Base-by-base conservation (phyloP, 2,113 vertebrate genomes). In the Bagarius yarrelli region DNA sequence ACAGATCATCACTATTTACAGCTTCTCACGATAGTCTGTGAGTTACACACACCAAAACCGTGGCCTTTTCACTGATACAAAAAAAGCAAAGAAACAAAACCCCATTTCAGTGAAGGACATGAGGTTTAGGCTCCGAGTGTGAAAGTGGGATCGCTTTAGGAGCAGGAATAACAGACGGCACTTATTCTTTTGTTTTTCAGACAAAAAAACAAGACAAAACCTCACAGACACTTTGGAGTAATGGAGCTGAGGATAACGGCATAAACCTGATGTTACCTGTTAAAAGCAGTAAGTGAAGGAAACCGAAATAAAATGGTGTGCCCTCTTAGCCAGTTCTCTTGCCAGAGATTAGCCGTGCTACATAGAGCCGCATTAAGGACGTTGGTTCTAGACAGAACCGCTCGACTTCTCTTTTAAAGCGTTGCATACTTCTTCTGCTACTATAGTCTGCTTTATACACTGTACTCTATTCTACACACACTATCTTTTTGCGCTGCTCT, bases 161-260 rank as follows among this genome's bases (percentile, higher is more conserved):
- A 78, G 21, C 60, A 64, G 36, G 3, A 52, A 40, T 12, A 6
- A 11, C 16, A 19, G 5, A 61, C 74, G 61, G 30, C 36, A 44
- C 23, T 23, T 44, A 27, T 40, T 75, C 60, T 75, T 59, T 14
- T 30, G 16, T 57, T 67, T 56, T 67, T n/a, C 21, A 52, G 56
- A n/a, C 21, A 52, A 69, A 44, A 52, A 69, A 56, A 56, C 13
- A 53, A 14, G 9, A 14, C 2, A 12, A 13, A 50, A 18, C 34
- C 47, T n/a, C 44, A 21, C 25, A 64, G 76, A 59, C 23, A 47
- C 19, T 78, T 53, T 6, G 36, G 50, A 14, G 32, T 56, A 79
- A 79, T 79, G 77, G 77, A 56, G 50, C 50, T 69, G 32, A 61
- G 25, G 23, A 56, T 23, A 69, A 61, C 60, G 34, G 57, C 56